These are phyloP conservation scores for Cosmopolites sordidus DNA, from an alignment of 2,888 invertebrate genomes.

Conservation along the genomic window DNA sequence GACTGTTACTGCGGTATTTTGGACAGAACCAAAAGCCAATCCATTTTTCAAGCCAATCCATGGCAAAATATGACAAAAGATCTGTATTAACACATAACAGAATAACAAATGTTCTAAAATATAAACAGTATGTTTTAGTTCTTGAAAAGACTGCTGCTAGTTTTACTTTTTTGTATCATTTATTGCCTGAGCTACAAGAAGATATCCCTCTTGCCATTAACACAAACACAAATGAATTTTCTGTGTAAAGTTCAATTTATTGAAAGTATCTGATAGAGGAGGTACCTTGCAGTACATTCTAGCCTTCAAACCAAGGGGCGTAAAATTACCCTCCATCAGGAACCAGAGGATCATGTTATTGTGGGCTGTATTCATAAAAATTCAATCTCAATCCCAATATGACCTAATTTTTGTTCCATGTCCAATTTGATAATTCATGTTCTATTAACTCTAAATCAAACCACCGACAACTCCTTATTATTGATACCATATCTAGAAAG, in stretches of 20 bases:
- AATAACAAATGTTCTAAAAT: conserved; percentile 33
- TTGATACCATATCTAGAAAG: conserved; percentile 80
- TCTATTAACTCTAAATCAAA: conserved; percentile 61
- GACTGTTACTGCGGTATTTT: conserved; percentile 45
- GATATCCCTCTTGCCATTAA: conserved; percentile 64
- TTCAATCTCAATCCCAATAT: conserved; percentile 58
- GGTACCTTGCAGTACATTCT: conserved; percentile 72
- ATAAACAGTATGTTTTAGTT: conserved; percentile 44
- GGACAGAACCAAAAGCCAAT: conserved; percentile 57
- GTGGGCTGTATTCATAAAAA: conserved; percentile 61
- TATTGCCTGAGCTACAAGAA: conserved; percentile 55
- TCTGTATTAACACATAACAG: conserved; percentile 1
- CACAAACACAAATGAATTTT: conserved; percentile 60
- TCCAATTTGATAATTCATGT: conserved; percentile 51
- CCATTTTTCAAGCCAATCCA: conserved; percentile 48
- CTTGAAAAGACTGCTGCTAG: conserved; percentile 67
- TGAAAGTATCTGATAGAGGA: conserved; percentile 71
- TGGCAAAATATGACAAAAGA: conserved; percentile 2
- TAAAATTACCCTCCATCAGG: conserved; percentile 24
- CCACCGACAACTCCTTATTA: conserved; percentile 59
- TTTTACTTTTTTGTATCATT: conserved; percentile 71
- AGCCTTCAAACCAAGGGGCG: conserved; percentile 55
- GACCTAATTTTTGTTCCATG: conserved; percentile 56
- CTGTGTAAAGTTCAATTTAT: conserved; percentile 65
- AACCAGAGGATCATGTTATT: conserved; percentile 48